Base-by-base conservation (phyloP, 2,113 vertebrate species). In the Caranx melampygus region DNA sequence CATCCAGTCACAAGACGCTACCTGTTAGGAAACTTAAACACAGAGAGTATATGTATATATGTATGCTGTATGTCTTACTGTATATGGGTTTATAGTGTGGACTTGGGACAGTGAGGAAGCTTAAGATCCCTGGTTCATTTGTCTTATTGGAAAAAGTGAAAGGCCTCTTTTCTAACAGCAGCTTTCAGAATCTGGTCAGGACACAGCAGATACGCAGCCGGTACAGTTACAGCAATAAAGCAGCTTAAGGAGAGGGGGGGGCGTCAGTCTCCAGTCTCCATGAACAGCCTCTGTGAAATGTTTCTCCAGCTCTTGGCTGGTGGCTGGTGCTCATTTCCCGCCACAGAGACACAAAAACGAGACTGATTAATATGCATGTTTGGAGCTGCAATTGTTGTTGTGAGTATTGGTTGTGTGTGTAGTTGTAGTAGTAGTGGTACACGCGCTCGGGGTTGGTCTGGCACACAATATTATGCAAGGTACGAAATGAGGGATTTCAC, bases 141-240 rank as follows among this genome's bases (percentile, higher is more conserved):
- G n/a, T 18, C 45, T 26, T 0, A 34, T 34, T 85, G 65, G 58
- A 72, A 42, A 60, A 5, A 47, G 42, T 4, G 26, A 26, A 26
- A 35, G 65, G 51, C 26, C 14, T 65, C 5, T 74, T 0, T 52
- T 69, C 42, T 75, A 40, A 21, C 7, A 14, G n/a, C 71, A 62
- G 60, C 65, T 37, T 51, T 78, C 60, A 14, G 18, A 58, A 74
- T 82, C 44, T 61, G 58, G 78, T 72, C 80, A 82, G 73, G 15
- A 78, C 77, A 57, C 33, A 14, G 68, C 60, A 55, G 31, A 18
- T 10, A 40, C 1, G 26, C 26, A 26, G 26, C 26, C 26, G 26
- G 26, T 10, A 42, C 34, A 62, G 16, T 57, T 65, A 54, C 47
- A 76, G 54, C 33, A 83, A 83, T 61, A 49, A 40, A 85, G 37